Base-by-base conservation (phyloP, 1,140 invertebrate species). In the Sycobia sp. region DNA sequence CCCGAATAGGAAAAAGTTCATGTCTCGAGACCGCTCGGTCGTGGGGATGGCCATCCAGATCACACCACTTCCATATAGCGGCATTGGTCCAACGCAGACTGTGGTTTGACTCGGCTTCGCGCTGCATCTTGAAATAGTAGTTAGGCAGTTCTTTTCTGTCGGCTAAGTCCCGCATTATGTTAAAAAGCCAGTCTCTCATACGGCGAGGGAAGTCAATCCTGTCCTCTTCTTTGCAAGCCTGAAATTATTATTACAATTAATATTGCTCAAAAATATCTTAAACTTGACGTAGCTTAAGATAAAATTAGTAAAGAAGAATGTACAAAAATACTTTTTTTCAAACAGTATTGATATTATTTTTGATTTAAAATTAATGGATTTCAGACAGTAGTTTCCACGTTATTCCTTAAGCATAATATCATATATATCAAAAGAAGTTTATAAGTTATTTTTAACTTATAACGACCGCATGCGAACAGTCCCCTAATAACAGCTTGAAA, bases 121-220 rank as follows among this genome's bases (percentile, higher is more conserved):
- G 84, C 82, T 96, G 91, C 89, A 96, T 89, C 77, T 89, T 85
- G 74, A 92, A 83, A 73, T 91, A 96, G 73, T 95, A 86, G 7
- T 89, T 86, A n/a, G 90, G 87, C 4, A 97, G 82, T 79, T 96
- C 94, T 72, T 91, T 84, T 68, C 94, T 86, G 75, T 96, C 93
- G 51, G 95, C 95, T 76, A 97, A 83, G 82, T 97, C 95, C 62
- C 93, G 87, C 94, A 96, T 95, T 53, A 97, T 91, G 84, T 96
- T 95, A 85, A 96, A 97, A 8, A 97, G 86, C 95, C 95, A 97
- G 72, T 97, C 95, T 41, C 94, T 88, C 95, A 97, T 97, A 69
- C 95, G 87, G 22, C 94, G 86, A 20, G 94, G 94, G 79, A 96
- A 96, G 82, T 96, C 94, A 5, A 86, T 82, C 88, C 96, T 91